Conservation (phyloP, 2,113 vertebrate genomes). For the Leucoraja erinaceus region DNA sequence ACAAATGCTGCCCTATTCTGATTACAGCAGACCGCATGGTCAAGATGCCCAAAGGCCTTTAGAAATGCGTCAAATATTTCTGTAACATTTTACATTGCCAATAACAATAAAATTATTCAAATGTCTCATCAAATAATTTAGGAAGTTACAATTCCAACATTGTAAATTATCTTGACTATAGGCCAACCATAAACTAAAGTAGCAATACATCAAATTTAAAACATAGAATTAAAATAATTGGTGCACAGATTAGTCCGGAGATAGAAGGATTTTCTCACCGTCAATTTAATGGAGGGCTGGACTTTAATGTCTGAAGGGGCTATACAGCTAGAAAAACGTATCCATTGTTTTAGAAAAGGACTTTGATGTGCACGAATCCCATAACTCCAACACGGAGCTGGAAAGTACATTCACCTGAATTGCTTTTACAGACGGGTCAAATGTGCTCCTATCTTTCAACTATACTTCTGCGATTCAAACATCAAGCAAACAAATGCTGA, state of each 20-base stretch:
- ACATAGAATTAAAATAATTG: too few species aligned
- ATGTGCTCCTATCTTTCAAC: too few species aligned
- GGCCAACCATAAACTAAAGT: not conserved
- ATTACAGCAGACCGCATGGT: not conserved
- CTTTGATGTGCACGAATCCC: too few species aligned
- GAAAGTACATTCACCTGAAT: too few species aligned
- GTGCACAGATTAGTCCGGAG: too few species aligned
- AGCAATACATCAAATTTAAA: not conserved
- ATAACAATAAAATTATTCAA: not conserved
- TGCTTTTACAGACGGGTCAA: too few species aligned
- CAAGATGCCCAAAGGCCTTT: not conserved
- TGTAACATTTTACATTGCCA: not conserved
- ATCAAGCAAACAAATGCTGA: not conserved
- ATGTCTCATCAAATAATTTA: not conserved
- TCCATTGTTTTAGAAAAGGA: too few species aligned
- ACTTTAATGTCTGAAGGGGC: too few species aligned
- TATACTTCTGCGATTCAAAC: not conserved
- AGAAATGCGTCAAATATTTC: not conserved
- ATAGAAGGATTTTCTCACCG: too few species aligned
- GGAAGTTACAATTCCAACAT: not conserved
- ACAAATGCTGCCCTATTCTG: not conserved
- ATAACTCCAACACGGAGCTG: too few species aligned
- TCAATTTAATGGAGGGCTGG: too few species aligned
- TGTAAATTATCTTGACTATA: not conserved
- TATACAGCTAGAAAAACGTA: too few species aligned